Evolutionary conservation across 2,113 vertebrate genomes (phyloP), one percentile per base, ranked within the genome.

Genomic region (Dipodomys spectabilis): DNA sequence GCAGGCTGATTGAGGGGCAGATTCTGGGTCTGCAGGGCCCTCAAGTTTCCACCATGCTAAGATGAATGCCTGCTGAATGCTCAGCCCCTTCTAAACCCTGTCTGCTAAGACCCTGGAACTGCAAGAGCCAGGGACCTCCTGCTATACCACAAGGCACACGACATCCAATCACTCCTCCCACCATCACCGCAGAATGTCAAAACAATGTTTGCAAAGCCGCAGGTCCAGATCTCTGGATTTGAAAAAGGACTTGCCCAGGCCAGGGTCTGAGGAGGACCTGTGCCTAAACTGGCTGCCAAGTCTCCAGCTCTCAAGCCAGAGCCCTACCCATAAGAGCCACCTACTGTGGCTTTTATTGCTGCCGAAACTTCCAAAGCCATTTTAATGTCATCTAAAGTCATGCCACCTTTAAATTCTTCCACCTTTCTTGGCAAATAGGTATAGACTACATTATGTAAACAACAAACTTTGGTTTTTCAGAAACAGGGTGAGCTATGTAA

Each of bases 81-180:
- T 62, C 82, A 93, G 45, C 28, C 18, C 25, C 81, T 35, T 75
- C 67, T 67, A 18, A 82, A 35, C 7, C 39, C 74, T 13, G 0
- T 19, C 7, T 82, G 68, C 92, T 79, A 23, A 27, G 77, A 72
- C 67, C 73, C 79, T 45, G 82, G 82, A 77, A 49, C 39, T 57
- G 73, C 62, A 85, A 71, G 74, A 85, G 74, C 82, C 86, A 68
- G 89, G 53, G 69, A 87, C 77, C 32, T 86, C 89, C 65, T 53
- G 82, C 4, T 5, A 12, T 2, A 69, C 93, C 74, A 39, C 13
- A 88, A 90, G 62, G 67, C 82, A 85, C 30, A 68, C 65, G 77
- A 75, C 81, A 83, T 86, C 85, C 82, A 86, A 92, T 94, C 75
- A 95, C 62, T 90, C 74, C 82, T 78, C 81, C 93, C 74, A 44